Conservation (phyloP, 2,797 vertebrate genomes). For the Tokudaia tokunoshimensis region DNA sequence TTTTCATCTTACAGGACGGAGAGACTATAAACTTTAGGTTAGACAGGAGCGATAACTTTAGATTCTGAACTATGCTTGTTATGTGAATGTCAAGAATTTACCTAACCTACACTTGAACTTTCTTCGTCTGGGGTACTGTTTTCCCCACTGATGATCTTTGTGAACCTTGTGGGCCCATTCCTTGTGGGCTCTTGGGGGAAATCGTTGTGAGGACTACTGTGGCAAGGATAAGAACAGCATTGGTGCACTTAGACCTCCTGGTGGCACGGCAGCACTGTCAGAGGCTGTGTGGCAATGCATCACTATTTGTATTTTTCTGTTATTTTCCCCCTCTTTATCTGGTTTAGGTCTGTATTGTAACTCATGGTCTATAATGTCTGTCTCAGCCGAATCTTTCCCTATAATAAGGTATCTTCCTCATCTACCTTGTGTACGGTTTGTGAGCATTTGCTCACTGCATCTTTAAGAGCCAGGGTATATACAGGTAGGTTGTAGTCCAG, state of each 20-base stretch:
- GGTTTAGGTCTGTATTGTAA: background rate
- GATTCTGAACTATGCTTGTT: constrained; percentile 5
- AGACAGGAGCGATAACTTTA: background rate
- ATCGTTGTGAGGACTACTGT: background rate
- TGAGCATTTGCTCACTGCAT: background rate
- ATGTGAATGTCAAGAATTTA: constrained; percentile 8
- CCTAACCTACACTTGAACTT: background rate
- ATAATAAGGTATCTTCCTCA: constrained; percentile 8
- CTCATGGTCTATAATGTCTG: background rate
- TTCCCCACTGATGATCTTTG: background rate
- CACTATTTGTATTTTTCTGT: background rate
- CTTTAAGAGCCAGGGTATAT: background rate
- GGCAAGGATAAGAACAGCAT: background rate
- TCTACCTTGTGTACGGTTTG: constrained; percentile 23
- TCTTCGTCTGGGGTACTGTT: background rate
- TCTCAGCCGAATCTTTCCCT: background rate
- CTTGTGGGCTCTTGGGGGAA: background rate
- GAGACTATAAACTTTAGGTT: constrained; percentile 39
- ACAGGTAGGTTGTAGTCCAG: too few relatives aligned
- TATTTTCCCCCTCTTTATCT: background rate
- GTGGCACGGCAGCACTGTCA: background rate
- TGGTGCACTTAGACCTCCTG: background rate
- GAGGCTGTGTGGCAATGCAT: background rate
- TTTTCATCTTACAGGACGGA: background rate
- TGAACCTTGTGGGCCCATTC: background rate